Base-by-base conservation (phyloP, 2,888 invertebrate species). In the Mythimna vitellina region DNA sequence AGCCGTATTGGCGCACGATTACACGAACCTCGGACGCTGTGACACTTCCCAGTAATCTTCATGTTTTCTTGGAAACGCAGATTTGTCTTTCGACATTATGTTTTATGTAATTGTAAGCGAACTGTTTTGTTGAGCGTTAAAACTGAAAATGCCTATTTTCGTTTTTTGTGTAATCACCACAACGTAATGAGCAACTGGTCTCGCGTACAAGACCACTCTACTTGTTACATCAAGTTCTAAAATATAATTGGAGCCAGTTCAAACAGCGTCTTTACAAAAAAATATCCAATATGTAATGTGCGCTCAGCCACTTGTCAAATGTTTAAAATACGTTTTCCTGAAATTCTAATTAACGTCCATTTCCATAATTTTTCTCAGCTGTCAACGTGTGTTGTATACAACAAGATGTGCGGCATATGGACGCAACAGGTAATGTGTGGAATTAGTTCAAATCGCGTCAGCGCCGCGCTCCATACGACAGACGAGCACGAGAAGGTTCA, bases 231-330 rank as follows among this genome's bases (percentile, higher is more conserved):
- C 74, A 74, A 62, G 9, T 49, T 70, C 56, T 68, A n/a, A 76
- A 68, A 76, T 76, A 80, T 70, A 51, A 60, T 78, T 78, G 79
- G 75, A 74, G 58, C 42, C 46, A 42, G 75, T 74, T 75, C 66
- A 75, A 79, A 74, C 56, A 61, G 32, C 20, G 35, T 53, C 25
- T 54, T 58, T 3, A 65, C 70, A 80, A 73, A 80, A 76, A 65
- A 60, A 12, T 10, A 49, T 42, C 46, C 20, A 64, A 35, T 66
- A 61, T 22, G 63, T 70, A 70, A 67, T 61, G 65, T 70, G 64
- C 61, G 75, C 22, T 69, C 49, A 42, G 25, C 46, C 60, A 51
- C 67, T 65, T 73, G 62, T 73, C 57, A 69, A 74, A 63, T 53
- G 67, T 65, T 80, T 68, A 58, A 68, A 76, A 80, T 61, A 76